A percentile compares a stretch with the other conserved stretches of the same genome.
These are phyloP conservation scores for Habropoda laboriosa DNA, from an alignment of 1,140 invertebrate species.

Conservation along the genomic window DNA sequence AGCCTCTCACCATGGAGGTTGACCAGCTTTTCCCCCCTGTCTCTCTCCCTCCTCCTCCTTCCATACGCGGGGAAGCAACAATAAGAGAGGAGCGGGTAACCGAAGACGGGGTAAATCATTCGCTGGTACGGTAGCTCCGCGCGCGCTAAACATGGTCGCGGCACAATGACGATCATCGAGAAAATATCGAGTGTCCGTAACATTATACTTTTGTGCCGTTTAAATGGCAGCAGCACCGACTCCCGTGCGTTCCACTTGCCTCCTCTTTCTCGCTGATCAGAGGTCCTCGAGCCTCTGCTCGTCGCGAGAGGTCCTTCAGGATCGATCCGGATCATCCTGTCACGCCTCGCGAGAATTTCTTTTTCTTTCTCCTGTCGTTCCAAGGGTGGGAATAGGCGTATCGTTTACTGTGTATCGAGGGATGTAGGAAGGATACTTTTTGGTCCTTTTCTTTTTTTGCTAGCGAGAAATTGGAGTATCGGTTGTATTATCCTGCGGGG, in stretches of 20 bases:
- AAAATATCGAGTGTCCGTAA: conserved; percentile 81
- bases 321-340: conserved; percentile 34
- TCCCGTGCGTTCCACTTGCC: conserved; percentile 11
- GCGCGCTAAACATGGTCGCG: conserved; percentile 63
- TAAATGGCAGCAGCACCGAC: conserved; percentile 70
- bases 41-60: background rate
- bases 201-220: conserved; percentile 78
- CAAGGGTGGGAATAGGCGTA: conserved; percentile 19
- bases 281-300: too few species aligned
- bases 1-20: background rate
- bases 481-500: too few species aligned
- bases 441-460: background rate
- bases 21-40: background rate
- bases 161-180: conserved; percentile 79
- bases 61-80: background rate
- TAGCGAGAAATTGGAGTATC: conserved; percentile 4
- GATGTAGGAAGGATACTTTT: too few species aligned
- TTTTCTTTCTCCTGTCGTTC: too few species aligned
- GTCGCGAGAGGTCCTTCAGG: too few species aligned
- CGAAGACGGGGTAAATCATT: conserved; percentile 76
- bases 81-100: conserved; percentile 66
- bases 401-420: too few species aligned
- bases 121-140: conserved; percentile 66
- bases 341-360: background rate
- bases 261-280: background rate